These are phyloP conservation scores for Sardina pilchardus DNA, from an alignment of 2,113 vertebrate genomes.

Conservation along the genomic window DNA sequence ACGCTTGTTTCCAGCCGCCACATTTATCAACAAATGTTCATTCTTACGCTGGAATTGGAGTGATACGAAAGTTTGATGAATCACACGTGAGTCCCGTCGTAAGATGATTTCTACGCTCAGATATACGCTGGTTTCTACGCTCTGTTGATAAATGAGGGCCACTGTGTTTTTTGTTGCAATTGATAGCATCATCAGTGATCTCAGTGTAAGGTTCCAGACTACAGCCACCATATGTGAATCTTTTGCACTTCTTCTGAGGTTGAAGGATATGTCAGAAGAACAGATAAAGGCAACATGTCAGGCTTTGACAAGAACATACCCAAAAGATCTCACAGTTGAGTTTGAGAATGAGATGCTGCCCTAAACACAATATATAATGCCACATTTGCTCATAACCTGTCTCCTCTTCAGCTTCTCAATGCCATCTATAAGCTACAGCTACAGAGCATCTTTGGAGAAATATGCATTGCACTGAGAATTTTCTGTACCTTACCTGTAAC, in stretches of 20 bases:
- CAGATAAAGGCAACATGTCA: slow-evolving; percentile 30
- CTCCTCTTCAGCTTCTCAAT: slow-evolving; percentile 33
- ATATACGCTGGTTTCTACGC: no score
- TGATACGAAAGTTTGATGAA: no score
- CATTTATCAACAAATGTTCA: no score
- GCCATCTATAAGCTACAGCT: slow-evolving; percentile 35
- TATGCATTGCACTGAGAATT: slow-evolving; percentile 29
- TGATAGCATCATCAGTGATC: slow-evolving; percentile 25
- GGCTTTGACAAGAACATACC: background rate
- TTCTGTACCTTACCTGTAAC: slow-evolving; percentile 19
- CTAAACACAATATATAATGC: slow-evolving; percentile 15
- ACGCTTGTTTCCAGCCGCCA: no score
- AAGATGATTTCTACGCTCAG: no score
- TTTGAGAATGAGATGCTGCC: slow-evolving; percentile 26
- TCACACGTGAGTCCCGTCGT: no score
- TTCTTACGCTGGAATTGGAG: no score
- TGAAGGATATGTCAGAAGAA: slow-evolving; percentile 23
- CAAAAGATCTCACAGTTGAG: slow-evolving; percentile 18
- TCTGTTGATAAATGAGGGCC: no score
- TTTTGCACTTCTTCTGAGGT: slow-evolving; percentile 34
- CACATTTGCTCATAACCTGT: slow-evolving; percentile 33
- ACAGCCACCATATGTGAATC: slow-evolving; percentile 32
- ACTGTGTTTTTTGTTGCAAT: slow-evolving; percentile 42
- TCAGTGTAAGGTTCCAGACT: slow-evolving; percentile 31
- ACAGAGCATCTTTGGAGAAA: slow-evolving; percentile 36